phyloP scores from a whole-genome alignment of 2,797 vertebrate species.

The Pangasius sanitwongsei region DNA sequence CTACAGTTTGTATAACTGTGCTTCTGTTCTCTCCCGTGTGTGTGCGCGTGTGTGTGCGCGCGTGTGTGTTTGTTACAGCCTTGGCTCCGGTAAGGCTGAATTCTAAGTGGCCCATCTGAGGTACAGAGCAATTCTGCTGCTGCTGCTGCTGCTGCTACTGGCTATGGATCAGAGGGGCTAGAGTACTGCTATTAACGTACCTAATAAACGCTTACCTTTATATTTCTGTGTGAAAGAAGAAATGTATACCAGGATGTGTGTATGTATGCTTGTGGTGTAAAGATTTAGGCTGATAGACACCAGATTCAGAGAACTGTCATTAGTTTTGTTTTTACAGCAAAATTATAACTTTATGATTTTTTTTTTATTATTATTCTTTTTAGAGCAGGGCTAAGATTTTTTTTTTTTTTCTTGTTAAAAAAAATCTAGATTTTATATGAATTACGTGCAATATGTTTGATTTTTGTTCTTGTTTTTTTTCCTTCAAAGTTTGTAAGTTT shows the following conservation, averaged over 20 bases:
- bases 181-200: slow-evolving; percentile 64
- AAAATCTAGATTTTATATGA: slow-evolving; percentile 62
- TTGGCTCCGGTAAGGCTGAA: slow-evolving; percentile 74
- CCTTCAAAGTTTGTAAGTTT: neutral
- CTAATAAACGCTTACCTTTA: slow-evolving; percentile 51
- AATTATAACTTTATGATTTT: slow-evolving; percentile 63
- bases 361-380: slow-evolving; percentile 64
- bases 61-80: slow-evolving; percentile 65
- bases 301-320: slow-evolving; percentile 57
- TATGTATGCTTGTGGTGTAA: slow-evolving; percentile 47
- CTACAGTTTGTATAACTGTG: neutral
- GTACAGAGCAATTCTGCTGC: slow-evolving; percentile 38
- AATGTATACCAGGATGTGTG: neutral
- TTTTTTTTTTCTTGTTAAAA: slow-evolving; percentile 57
- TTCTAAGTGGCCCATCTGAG: slow-evolving; percentile 29
- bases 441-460: slow-evolving; percentile 90
- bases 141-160: slow-evolving; percentile 55
- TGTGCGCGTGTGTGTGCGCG: slow-evolving; percentile 43
- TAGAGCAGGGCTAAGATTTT: slow-evolving; percentile 9
- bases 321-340: slow-evolving; percentile 50
- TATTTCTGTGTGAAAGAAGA: neutral
- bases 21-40: neutral
- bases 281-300: slow-evolving; percentile 61
- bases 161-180: slow-evolving; percentile 26
- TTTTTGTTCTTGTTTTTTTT: slow-evolving; percentile 62